These are phyloP conservation scores for Solenodon paradoxus DNA, from an alignment of 2,113 vertebrate species.

Conservation along the genomic window DNA sequence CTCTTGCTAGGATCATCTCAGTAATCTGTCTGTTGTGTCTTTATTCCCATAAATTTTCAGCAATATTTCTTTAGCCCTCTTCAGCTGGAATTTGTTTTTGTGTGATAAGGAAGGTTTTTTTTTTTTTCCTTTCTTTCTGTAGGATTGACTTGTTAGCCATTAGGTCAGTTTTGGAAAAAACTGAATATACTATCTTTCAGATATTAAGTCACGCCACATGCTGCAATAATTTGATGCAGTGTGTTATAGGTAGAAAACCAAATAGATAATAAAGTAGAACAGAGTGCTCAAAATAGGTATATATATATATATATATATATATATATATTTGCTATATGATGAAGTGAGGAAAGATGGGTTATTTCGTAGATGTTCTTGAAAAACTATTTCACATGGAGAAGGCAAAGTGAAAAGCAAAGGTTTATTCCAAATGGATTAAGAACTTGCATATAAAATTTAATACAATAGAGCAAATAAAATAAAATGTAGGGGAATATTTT, in stretches of 20 bases:
- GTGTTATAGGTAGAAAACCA: not conserved
- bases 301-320: too few relatives aligned
- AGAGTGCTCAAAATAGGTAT: not conserved
- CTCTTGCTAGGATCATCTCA: not conserved
- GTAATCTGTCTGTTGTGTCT: not conserved
- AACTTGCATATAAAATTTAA: not conserved
- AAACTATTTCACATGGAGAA: not conserved
- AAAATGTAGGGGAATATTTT: not conserved
- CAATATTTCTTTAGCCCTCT: not conserved
- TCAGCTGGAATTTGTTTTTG: not conserved
- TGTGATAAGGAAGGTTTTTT: not conserved
- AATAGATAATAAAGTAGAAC: not conserved
- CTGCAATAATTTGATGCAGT: not conserved
- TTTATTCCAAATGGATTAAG: constrained; percentile 16
- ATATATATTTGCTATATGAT: too few relatives aligned
- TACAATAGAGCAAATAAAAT: not conserved
- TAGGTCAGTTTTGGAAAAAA: not conserved
- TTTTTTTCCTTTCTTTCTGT: constrained; percentile 6
- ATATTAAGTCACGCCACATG: not conserved
- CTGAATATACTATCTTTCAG: not conserved
- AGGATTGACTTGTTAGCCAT: not conserved
- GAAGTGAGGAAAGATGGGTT: not conserved
- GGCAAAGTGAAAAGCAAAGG: not conserved
- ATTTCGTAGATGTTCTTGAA: not conserved
- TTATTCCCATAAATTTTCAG: not conserved